Evolutionary conservation across 1,140 invertebrate genomes (phyloP), one percentile per base, ranked within the genome.

Genomic region (Drosophila micromelanica): DNA sequence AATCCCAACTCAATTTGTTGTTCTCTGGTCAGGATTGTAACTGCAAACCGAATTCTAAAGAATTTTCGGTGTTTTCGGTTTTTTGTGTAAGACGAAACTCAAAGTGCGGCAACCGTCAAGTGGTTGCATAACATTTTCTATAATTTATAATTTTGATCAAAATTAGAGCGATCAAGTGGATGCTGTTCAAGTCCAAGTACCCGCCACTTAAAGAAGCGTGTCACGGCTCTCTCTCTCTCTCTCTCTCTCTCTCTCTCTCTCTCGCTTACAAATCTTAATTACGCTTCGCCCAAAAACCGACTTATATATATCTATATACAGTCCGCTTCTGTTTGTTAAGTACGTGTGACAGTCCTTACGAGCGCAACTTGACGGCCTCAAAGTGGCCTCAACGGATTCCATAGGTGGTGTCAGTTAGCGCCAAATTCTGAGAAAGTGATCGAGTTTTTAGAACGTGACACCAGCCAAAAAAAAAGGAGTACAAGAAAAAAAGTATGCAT

Each of bases 121-220:
- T 87, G 73, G 35, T 76, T 76, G 76, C 60, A 63, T 68, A 69
- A 72, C 76, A 69, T 52, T 54, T 54, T 78, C 42, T 81, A 86
- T 80, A 90, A 90, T 90, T 90, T 90, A 90, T 78, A 82, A 68
- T 54, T 73, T 71, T 68, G 78, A 80, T 82, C 61, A 77, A 87
- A 90, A 86, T 90, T 87, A 86, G 81, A 87, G 73, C 63, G 57
- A 71, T 87, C 78, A 64, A 63, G 62, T 81, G 76, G 48, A 32
- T 56, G 55, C n/a, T n/a, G n/a, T n/a, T n/a, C n/a, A n/a, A n/a
- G n/a, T n/a, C 35, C 43, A 7, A 40, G 54, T 43, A 11, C 32
- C n/a, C 35, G 32, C 52, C 74, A 73, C 52, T 77, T 73, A 27
- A 56, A 27, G 15, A 38, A 63, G 46, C 49, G 43, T 64, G 68